Base-by-base conservation (phyloP, 53 echinoderm and acorn worm genomes). In the Antedon mediterranea region DNA sequence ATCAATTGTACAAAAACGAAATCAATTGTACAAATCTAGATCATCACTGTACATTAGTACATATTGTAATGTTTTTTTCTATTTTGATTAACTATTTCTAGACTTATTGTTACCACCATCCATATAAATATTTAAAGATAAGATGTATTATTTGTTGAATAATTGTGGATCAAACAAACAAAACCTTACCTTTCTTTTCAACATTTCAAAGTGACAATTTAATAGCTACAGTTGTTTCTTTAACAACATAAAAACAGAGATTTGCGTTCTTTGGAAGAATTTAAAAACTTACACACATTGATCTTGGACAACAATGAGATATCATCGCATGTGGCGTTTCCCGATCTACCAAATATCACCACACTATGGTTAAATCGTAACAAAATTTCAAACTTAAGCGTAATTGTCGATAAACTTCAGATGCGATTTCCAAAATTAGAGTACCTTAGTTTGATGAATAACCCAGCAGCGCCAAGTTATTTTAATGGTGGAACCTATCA, bases 391-490 rank as follows among this genome's bases (percentile, higher is more conserved):
- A 91, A 95, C 84, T 81, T 95, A 33, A 95, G 91, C 0, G 83
- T 91, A 26, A 91, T 95, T 43, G 71, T 95, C 0, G 95, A 95
- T 30, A 87, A 43, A 0, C 82, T 91, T 3, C 43, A 79, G 75
- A 83, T 31, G 29, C 74, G 79, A 33, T 95, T 89, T 72, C 95
- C 91, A 26, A 81, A 85, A 8, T 83, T 95, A 9, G 84, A 79
- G 72, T 95, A 84, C 41, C 77, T 95, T 28, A 91, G 95, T 81
- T 87, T 95, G 95, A 95, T 95, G 84, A 95, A 95, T 76, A 95
- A 95, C 75, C 84, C 89, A 29, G 95, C 89, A 28, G 95, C 95
- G 14, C 95, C 95, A 0, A 95, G 95, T 71, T 95, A 85, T 78
- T 95, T 95, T 83, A 95, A 95, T 44, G 95, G 95, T 4, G 95